A percentile compares a stretch with the other conserved stretches of the same genome.
Evolutionary conservation across 2,113 vertebrate species (phyloP).

Genomic region (Gopherus flavomarginatus): DNA sequence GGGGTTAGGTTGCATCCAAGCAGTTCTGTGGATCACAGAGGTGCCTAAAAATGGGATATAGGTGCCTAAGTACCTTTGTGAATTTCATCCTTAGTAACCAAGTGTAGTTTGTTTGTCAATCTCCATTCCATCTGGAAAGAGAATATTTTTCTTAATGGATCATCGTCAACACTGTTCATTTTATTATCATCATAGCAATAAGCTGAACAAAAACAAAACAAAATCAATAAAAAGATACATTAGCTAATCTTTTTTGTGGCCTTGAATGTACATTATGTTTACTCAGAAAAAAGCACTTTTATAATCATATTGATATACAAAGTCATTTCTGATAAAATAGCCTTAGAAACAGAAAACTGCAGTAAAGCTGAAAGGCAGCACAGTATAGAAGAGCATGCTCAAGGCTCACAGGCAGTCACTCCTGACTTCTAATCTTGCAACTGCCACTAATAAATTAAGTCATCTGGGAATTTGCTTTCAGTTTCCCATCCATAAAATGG

Average conservation of each 20-base stretch:
- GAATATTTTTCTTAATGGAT: background rate
- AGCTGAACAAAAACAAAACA: background rate
- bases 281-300: conserved; percentile 79
- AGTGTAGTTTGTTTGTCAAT: conserved; percentile 15
- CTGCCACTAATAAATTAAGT: background rate
- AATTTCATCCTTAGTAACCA: background rate
- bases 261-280: conserved; percentile 60
- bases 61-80: background rate
- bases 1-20: background rate
- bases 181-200: conserved; percentile 49
- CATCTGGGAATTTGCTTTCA: background rate
- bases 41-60: background rate
- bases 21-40: background rate
- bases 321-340: conserved; percentile 37
- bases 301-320: conserved; percentile 72
- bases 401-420: background rate
- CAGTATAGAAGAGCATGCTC: background rate
- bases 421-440: background rate
- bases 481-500: background rate
- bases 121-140: background rate
- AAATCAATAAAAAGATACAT: conserved; percentile 66
- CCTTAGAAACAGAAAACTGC: background rate
- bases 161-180: conserved; percentile 10
- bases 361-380: background rate
- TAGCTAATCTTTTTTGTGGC: conserved; percentile 42